Conservation (phyloP, 2,113 vertebrate genomes). For the Chaetorhynchus papuensis region DNA sequence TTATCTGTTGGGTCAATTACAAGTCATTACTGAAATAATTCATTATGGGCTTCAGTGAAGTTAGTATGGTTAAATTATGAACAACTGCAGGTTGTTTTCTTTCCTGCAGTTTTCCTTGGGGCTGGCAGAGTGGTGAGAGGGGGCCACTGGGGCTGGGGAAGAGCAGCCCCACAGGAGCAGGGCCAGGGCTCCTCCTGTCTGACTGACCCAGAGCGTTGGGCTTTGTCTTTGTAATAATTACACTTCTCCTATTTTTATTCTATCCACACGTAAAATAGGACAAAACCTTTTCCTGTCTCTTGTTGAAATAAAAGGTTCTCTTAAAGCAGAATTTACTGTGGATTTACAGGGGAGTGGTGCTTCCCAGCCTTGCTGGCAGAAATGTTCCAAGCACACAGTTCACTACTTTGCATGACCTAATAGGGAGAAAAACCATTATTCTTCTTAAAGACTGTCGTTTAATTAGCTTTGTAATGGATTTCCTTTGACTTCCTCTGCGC, state of each 20-base stretch:
- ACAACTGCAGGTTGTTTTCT: not conserved
- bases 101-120: not conserved
- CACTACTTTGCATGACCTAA: slow-evolving; percentile 62
- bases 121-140: not conserved
- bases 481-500: slow-evolving; percentile 61
- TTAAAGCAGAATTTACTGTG: slow-evolving; percentile 43
- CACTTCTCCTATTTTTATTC: not conserved
- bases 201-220: not conserved
- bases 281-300: not conserved
- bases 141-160: not conserved
- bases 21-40: slow-evolving; percentile 17
- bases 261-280: not conserved
- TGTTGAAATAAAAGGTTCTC: slow-evolving; percentile 8
- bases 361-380: slow-evolving; percentile 45
- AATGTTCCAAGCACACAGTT: slow-evolving; percentile 53
- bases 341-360: slow-evolving; percentile 49
- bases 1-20: not conserved
- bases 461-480: slow-evolving; percentile 83
- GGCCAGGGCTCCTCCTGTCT: not conserved
- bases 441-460: slow-evolving; percentile 68
- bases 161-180: not conserved
- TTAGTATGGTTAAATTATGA: not conserved
- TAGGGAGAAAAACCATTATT: slow-evolving; percentile 60
- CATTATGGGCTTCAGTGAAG: not conserved
- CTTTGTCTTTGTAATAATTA: not conserved